Conservation (phyloP, 2,888 invertebrate species). For the Stenotaenia linearis region DNA sequence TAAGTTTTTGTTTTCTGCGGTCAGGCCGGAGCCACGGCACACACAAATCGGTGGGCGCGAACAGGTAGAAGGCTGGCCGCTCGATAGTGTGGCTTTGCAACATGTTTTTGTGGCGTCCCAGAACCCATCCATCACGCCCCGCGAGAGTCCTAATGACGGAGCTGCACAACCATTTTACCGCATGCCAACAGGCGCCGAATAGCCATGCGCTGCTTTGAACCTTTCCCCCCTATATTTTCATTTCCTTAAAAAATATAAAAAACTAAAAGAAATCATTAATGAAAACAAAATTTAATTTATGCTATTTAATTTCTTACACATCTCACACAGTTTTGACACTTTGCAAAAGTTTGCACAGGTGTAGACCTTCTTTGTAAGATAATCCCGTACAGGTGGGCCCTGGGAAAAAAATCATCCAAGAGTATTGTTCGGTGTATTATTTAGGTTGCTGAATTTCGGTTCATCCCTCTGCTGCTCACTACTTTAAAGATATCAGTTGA, state of each 20-base stretch:
- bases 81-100: background rate
- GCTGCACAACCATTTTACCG: background rate
- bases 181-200: background rate
- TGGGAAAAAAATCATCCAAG: background rate
- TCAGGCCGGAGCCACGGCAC: background rate
- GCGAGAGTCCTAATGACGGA: conserved; percentile 1
- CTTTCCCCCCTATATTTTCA: background rate
- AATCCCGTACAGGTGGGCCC: background rate
- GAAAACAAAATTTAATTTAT: background rate
- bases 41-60: background rate
- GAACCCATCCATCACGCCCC: background rate
- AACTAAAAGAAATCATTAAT: background rate
- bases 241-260: background rate
- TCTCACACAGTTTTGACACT: background rate
- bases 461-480: background rate
- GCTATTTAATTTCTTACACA: background rate
- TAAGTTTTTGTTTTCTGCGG: background rate
- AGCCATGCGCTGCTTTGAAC: background rate
- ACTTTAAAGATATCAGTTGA: background rate
- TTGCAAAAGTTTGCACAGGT: background rate
- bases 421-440: background rate
- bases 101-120: background rate
- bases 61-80: background rate
- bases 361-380: background rate
- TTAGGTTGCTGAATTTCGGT: background rate